A percentile compares a stretch with the other conserved stretches of the same genome.
Evolutionary conservation across 2,797 vertebrate genomes (phyloP).

Genomic region (Eidolon dupreanum): DNA sequence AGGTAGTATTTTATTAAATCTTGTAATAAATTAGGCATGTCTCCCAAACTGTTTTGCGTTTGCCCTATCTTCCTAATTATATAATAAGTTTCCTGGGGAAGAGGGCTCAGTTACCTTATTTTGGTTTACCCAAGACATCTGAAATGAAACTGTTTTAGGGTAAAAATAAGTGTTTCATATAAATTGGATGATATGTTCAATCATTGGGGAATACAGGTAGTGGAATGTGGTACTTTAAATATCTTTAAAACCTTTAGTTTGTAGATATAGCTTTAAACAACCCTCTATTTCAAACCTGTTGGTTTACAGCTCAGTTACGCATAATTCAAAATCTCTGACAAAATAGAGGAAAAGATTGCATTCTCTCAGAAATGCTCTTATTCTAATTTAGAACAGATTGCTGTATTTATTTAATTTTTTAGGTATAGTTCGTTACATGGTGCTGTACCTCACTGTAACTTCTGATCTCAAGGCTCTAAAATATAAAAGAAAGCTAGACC

Average conservation of each 20-base stretch:
- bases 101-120: neutral
- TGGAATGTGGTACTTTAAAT: neutral
- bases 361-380: neutral
- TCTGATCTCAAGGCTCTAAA: neutral
- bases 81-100: neutral
- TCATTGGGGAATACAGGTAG: neutral
- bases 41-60: neutral
- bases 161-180: neutral
- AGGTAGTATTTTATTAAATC: neutral
- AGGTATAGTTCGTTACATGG: neutral
- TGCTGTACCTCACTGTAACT: neutral
- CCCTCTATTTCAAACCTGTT: neutral
- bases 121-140: neutral
- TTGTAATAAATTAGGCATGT: neutral
- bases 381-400: neutral
- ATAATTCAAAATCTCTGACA: neutral
- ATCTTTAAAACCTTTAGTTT: neutral
- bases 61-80: neutral
- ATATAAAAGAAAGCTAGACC: neutral
- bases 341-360: neutral
- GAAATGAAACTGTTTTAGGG: neutral
- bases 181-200: neutral
- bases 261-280: neutral
- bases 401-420: neutral
- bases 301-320: neutral